Conservation (phyloP, 2,797 vertebrate species). For the Hephaestus fuliginosus region DNA sequence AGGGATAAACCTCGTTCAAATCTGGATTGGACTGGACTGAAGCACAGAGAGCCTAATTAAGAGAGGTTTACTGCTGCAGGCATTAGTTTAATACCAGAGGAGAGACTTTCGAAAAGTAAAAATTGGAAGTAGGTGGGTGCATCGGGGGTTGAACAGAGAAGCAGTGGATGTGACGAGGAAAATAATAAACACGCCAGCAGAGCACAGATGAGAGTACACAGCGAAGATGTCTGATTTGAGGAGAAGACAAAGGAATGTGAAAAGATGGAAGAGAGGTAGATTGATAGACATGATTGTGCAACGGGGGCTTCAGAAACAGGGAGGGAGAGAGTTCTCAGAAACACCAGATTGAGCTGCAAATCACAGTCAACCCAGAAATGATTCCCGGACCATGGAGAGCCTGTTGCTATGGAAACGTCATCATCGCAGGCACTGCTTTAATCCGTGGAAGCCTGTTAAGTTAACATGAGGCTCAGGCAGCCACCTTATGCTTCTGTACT, state of each 20-base stretch:
- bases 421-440: conserved; percentile 84
- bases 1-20: conserved; percentile 76
- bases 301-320: conserved; percentile 46
- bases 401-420: conserved; percentile 90
- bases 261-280: conserved; percentile 37
- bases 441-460: conserved; percentile 86
- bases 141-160: conserved; percentile 16
- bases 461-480: conserved; percentile 83
- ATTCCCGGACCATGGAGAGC: conserved; percentile 78
- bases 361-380: conserved; percentile 83
- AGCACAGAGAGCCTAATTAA: conserved; percentile 72
- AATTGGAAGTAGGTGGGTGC: conserved; percentile 40
- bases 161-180: conserved; percentile 28
- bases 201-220: conserved; percentile 3
- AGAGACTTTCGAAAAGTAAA: conserved; percentile 59
- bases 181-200: conserved; percentile 30
- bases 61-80: conserved; percentile 64
- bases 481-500: conserved; percentile 80
- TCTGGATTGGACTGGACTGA: conserved; percentile 74
- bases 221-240: conserved; percentile 23
- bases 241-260: conserved; percentile 47
- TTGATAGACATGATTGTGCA: conserved; percentile 58
- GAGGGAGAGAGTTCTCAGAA: conserved; percentile 68
- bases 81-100: conserved; percentile 62
- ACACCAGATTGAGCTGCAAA: conserved; percentile 81